Base-by-base conservation (phyloP, 2,113 vertebrate genomes). In the Ramphastos sulfuratus region DNA sequence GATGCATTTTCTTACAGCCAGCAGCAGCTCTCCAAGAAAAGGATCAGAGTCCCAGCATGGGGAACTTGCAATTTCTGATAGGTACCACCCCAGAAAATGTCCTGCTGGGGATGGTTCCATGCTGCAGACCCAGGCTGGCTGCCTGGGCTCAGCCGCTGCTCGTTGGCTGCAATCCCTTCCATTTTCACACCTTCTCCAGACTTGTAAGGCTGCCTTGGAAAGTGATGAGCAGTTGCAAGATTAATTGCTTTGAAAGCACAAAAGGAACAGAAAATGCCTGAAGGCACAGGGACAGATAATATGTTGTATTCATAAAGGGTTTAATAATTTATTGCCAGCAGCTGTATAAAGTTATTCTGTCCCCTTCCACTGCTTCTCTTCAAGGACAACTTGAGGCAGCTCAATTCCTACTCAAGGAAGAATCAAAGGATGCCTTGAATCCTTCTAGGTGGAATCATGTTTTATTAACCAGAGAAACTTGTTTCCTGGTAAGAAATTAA, bases 241-340 rank as follows among this genome's bases (percentile, higher is more conserved):
- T 93, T 93, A 96, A 95, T 95, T 95, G 84, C 75, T 92, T 91
- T 87, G 85, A 93, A 96, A 89, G 89, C 75, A 85, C 82, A 82
- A 89, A 95, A 93, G 59, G 89, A 92, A 84, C 89, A 91, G 91
- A 95, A 94, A 73, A 94, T 16, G 87, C 91, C 94, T 66, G 78
- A 85, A 79, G 94, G 92, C 56, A 10, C 63, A 9, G 1, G 35
- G 78, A 92, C 66, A 82, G 86, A 93, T 92, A 89, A 89, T 94
- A 90, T 52, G 63, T 74, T 94, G 84, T 89, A 92, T 89, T 92
- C 89, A 85, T 94, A 92, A 92, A 91, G 81, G 35, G 64, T 89
- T 96, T 79, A 96, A 95, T 96, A 92, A 91, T 96, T 95, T 79
- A 96, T 63, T 87, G 73, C 94, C 77, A 37, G 74, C 70, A 93